Base-by-base conservation (phyloP, 2,888 invertebrate species). In the Trachelus troglodyta region DNA sequence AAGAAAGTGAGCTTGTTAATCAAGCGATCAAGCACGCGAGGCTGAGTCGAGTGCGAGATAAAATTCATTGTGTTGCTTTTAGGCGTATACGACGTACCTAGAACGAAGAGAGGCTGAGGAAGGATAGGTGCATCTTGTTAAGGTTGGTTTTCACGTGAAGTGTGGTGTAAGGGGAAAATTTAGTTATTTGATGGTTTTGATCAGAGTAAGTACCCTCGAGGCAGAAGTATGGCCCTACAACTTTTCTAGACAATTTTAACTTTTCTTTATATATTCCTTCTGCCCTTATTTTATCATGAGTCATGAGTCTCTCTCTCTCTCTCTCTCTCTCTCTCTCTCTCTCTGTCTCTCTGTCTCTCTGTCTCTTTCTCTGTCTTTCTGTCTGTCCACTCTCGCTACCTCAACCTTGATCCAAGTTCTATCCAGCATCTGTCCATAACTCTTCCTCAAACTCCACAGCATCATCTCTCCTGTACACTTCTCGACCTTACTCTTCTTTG, bases 151-250 rank as follows among this genome's bases (percentile, higher is more conserved):
- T 74, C 34, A 11, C 73, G 34, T n/a, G 33, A 30, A 34, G 30
- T 12, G 34, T 73, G 31, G n/a, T 9, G 37, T 0, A 31, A 31
- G 34, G 69, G 68, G 79, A 80, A 84, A 84, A 85, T 86, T 85
- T 79, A 86, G 79, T 78, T 79, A 82, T 83, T 85, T 81, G 79
- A 75, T 68, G 75, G 75, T 71, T 80, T 80, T 81, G 80, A 86
- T 83, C 80, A 79, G 74, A 34, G 75, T 75, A 76, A 83, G 80
- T 75, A 79, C 75, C 76, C 74, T 79, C 56, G 73, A 82, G 77
- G 31, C 79, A 82, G 69, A 75, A 80, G 78, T 81, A 80, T 56
- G 23, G 23, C 81, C 77, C 74, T 37, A 12, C 79, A 81, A 75
- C 34, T 75, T 76, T 80, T 78, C 78, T 81, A 79, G 80, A 83